Evolutionary conservation across 2,888 invertebrate species (phyloP).

Genomic region (Kryphioiulus occultus): DNA sequence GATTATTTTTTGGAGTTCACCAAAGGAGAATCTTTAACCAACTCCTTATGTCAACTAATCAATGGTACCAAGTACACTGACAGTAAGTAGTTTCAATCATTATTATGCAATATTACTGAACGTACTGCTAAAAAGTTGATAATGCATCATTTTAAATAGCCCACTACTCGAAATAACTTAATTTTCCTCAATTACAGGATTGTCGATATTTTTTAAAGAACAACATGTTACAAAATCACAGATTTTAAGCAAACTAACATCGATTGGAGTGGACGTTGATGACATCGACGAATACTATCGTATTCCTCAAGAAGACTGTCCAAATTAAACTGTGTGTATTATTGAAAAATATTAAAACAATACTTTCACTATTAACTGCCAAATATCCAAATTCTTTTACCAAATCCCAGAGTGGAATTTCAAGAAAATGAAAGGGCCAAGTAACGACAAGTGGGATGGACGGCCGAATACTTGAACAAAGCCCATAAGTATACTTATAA

Average conservation of each 20-base stretch:
- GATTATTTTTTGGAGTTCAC: conserved; percentile 3
- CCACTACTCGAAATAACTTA: no score
- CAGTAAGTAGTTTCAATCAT: not conserved
- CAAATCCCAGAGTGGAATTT: no score
- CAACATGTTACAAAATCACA: not conserved
- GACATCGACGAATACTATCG: not conserved
- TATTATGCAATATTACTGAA: not conserved
- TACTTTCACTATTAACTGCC: no score
- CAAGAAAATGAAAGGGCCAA: no score
- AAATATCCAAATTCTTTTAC: no score
- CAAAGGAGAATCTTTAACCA: not conserved
- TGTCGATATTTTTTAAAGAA: not conserved
- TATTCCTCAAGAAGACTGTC: not conserved
- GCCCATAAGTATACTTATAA: no score
- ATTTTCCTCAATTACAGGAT: not conserved
- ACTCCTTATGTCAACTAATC: not conserved
- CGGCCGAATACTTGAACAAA: no score
- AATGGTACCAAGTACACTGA: not conserved
- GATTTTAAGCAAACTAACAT: not conserved
- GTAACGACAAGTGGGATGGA: no score
- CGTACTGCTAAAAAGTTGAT: no score
- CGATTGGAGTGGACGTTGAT: not conserved
- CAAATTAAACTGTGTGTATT: not conserved
- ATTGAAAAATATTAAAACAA: no score
- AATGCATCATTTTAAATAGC: no score